phyloP scores from a whole-genome alignment of 2,113 vertebrate genomes.

The Crotalus helleri region DNA sequence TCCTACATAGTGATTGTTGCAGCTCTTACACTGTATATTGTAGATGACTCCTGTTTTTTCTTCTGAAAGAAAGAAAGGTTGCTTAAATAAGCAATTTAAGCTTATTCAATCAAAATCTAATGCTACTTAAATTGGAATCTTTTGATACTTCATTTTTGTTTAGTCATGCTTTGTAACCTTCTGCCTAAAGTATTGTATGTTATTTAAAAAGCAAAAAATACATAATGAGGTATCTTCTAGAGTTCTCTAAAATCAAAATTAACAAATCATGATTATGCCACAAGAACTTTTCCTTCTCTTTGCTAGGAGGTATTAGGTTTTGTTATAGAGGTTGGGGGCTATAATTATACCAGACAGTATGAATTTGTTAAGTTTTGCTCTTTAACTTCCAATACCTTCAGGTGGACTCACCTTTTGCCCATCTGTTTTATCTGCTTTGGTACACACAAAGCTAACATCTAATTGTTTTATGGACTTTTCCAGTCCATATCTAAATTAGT shows the following conservation, averaged over 20 bases:
- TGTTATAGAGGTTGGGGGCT: no score
- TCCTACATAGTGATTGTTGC: no score
- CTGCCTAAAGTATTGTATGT: neutral
- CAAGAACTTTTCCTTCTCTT: no score
- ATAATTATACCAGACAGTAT: no score
- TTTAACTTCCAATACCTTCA: no score
- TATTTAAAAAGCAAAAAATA: neutral
- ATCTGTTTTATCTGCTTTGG: no score
- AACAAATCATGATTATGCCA: neutral
- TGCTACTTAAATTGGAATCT: neutral
- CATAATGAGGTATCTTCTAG: neutral
- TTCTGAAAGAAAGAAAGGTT: no score
- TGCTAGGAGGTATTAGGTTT: no score
- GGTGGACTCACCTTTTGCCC: no score
- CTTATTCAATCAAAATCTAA: neutral
- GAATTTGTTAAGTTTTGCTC: no score
- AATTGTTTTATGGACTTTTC: no score
- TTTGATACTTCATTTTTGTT: neutral
- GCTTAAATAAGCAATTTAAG: neutral
- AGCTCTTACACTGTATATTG: neutral
- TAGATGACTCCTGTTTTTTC: neutral
- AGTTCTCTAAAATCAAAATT: neutral
- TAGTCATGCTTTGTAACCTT: neutral
- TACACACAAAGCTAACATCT: no score
- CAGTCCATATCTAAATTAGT: neutral